Percentiles rank a stretch among this genome's conserved stretches.
Evolutionary conservation across 2,113 vertebrate species (phyloP).

Genomic region (Tragelaphus imberbis): DNA sequence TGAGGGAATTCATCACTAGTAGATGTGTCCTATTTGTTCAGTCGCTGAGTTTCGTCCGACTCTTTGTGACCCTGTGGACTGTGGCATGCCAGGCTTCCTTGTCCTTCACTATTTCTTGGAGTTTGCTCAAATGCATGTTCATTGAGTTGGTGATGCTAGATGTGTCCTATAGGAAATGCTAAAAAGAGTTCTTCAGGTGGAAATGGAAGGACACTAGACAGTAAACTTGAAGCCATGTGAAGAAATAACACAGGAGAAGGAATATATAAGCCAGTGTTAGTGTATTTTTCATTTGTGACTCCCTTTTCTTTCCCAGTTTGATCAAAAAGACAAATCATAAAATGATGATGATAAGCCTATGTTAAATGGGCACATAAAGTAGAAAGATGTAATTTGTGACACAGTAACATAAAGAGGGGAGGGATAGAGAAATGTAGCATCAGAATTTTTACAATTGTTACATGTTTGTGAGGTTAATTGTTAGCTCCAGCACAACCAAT

Average conservation of each 20-base stretch:
- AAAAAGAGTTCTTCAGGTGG: background rate
- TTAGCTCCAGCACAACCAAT: background rate
- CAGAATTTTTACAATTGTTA: background rate
- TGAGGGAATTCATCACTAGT: background rate
- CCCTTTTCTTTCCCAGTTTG: background rate
- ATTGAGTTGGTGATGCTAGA: too few relatives aligned
- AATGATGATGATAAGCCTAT: background rate
- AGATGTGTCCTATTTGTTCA: too few relatives aligned
- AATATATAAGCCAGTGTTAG: background rate
- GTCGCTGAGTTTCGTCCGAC: accelerated
- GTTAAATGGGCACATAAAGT: background rate
- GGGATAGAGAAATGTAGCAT: background rate
- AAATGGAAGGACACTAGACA: background rate
- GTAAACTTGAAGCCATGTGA: background rate
- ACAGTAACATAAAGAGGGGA: background rate
- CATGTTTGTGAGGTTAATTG: background rate
- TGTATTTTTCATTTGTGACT: background rate
- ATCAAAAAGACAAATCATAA: background rate
- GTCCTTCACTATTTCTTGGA: too few relatives aligned
- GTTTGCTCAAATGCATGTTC: too few relatives aligned
- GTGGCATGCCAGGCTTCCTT: too few relatives aligned
- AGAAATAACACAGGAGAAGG: background rate
- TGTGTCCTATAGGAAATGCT: background rate
- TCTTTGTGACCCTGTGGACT: too few relatives aligned
- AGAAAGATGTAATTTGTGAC: background rate